These are phyloP conservation scores for Sebastes baramenuke DNA, from an alignment of 2,797 vertebrate species.

Conservation along the genomic window DNA sequence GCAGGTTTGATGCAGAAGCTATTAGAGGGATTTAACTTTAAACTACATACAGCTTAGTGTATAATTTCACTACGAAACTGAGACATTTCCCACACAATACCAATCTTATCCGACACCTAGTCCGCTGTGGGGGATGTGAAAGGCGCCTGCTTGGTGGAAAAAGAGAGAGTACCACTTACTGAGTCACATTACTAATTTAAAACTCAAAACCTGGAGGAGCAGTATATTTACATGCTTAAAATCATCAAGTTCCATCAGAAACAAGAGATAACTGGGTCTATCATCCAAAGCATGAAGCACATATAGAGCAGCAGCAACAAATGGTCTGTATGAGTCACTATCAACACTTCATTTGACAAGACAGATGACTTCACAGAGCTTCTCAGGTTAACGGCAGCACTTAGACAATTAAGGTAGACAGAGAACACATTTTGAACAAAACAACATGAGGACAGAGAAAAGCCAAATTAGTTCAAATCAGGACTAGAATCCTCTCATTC, in stretches of 20 bases:
- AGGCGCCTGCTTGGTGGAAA: not conserved
- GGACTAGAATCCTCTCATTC: not conserved
- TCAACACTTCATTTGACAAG: not conserved
- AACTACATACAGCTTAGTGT: not conserved
- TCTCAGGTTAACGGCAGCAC: slow-evolving; percentile 52
- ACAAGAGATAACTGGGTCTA: not conserved
- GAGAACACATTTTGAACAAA: not conserved
- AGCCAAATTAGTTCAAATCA: not conserved
- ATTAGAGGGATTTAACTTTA: not conserved
- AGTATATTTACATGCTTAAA: not conserved
- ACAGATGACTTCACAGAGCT: slow-evolving; percentile 26
- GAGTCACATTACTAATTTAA: slow-evolving; percentile 19
- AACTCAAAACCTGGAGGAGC: not conserved
- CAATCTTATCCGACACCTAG: not conserved
- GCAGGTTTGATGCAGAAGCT: not conserved
- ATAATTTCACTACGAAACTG: not conserved
- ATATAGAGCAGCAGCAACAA: not conserved
- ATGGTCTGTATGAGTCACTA: not conserved
- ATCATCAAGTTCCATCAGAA: not conserved
- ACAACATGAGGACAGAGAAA: not conserved
- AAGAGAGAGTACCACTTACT: not conserved
- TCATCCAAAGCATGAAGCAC: not conserved
- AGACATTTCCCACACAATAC: not conserved
- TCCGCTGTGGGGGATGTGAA: not conserved
- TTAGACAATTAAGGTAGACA: slow-evolving; percentile 26